phyloP scores from a whole-genome alignment of 2,797 vertebrate species.

The Chelonia mydas region DNA sequence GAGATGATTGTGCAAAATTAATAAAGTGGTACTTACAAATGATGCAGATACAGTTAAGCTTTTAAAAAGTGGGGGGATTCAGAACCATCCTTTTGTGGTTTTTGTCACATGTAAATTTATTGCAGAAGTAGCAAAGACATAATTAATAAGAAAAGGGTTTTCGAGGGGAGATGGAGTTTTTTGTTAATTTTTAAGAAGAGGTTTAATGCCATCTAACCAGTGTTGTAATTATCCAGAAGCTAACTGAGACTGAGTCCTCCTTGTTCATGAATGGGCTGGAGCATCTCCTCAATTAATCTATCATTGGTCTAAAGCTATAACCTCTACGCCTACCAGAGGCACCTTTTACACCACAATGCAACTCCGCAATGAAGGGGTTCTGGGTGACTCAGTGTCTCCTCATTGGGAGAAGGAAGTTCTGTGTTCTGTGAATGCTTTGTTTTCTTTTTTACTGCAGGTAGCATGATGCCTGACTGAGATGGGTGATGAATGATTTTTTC shows the following conservation, averaged over 20 bases:
- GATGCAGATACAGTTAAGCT: neutral
- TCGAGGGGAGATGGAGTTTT: neutral
- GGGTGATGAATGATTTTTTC: neutral
- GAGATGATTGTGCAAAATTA: neutral
- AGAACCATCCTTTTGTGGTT: accelerated
- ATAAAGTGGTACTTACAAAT: neutral
- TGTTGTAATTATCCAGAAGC: neutral
- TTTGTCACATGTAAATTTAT: neutral
- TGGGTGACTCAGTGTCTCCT: neutral
- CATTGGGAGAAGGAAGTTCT: neutral
- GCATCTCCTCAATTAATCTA: neutral
- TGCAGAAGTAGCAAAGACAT: neutral
- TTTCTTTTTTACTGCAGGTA: neutral
- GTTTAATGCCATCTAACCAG: neutral
- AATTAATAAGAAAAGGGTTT: neutral
- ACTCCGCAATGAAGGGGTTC: neutral
- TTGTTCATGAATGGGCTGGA: neutral
- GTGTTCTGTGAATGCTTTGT: neutral
- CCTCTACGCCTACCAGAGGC: neutral
- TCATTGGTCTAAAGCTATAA: neutral
- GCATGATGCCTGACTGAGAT: neutral
- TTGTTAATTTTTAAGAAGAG: neutral
- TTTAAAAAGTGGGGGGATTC: neutral
- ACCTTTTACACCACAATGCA: neutral
- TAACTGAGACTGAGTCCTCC: neutral